A percentile compares a stretch with the other conserved stretches of the same genome.
These are phyloP conservation scores for Amphipoea lucens DNA, from an alignment of 2,888 invertebrate species.

Conservation along the genomic window DNA sequence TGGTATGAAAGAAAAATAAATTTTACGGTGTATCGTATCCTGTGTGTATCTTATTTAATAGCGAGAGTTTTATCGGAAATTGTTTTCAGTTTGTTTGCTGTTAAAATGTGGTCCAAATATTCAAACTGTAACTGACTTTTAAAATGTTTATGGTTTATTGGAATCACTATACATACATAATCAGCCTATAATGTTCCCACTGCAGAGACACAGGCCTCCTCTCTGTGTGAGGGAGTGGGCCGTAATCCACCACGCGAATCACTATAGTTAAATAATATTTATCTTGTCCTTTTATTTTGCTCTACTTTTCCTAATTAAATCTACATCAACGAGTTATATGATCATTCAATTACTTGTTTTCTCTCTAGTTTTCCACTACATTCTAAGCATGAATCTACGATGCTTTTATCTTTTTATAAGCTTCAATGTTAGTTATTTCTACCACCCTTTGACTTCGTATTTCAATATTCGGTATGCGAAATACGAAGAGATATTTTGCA, in stretches of 20 bases:
- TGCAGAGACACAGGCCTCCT: too few relatives aligned
- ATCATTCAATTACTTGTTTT: slow-evolving; percentile 42
- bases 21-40: neutral
- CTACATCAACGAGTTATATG: slow-evolving; percentile 14
- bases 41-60: neutral
- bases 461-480: slow-evolving; percentile 15
- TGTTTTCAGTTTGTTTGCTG: neutral
- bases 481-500: slow-evolving; percentile 14
- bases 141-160: neutral
- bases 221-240: too few relatives aligned
- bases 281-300: slow-evolving; percentile 17
- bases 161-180: neutral
- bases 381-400: neutral
- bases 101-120: neutral
- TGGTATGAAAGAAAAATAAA: slow-evolving; percentile 22
- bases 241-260: too few relatives aligned
- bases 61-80: neutral
- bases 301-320: slow-evolving; percentile 34
- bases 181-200: too few relatives aligned
- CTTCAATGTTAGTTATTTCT: neutral
- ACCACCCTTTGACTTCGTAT: slow-evolving; percentile 20
- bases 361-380: slow-evolving; percentile 11
- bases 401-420: slow-evolving; percentile 4
- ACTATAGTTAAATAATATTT: neutral
- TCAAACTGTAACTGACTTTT: neutral